Base-by-base conservation (phyloP, 1,140 invertebrate genomes). In the Platyscapa corneri region DNA sequence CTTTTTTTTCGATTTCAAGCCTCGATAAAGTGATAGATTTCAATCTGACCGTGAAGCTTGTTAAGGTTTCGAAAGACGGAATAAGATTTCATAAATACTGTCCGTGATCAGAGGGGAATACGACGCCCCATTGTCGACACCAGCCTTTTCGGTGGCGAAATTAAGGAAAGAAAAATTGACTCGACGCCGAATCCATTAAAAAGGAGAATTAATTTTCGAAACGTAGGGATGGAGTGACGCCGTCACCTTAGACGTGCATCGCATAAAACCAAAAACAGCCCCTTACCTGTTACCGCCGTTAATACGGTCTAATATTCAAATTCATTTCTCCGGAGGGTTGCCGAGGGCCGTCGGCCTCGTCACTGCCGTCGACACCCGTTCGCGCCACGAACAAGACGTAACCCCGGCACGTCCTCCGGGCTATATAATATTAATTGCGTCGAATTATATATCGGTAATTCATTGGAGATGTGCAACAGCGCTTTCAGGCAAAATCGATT, bases 401-500 rank as follows among this genome's bases (percentile, higher is more conserved):
- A n/a, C n/a, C n/a, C n/a, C 5, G 42, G 42, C 42, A 12, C 42
- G 5, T 53, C 49, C 49, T 18, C 49, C 49, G 49, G 18, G 49
- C 16, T 16, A 2, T 18, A 1, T 12, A 53, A 53, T 79, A 76
- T 80, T 72, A 80, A 79, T 60, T 72, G 74, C 23, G 16, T 34
- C 7, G 42, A 60, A 84, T 79, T 53, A 53, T 12, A 2, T 79
- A 84, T 32, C 76, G 5, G 42, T 79, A 79, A 79, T 72, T 67
- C 34, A 39, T 39, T 27, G 14, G 34, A 37, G 5, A 6, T 12
- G 39, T 67, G 72, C 39, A 23, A 39, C 65, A 75, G 34, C 70
- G 70, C 70, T 60, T 67, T 42, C 82, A 49, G 74, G 75, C 83
- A 46, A 37, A 75, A 79, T 79, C 76, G 83, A 84, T 84, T 84